Conservation (phyloP, 2,888 invertebrate species). For the Cephus pygmeus region DNA sequence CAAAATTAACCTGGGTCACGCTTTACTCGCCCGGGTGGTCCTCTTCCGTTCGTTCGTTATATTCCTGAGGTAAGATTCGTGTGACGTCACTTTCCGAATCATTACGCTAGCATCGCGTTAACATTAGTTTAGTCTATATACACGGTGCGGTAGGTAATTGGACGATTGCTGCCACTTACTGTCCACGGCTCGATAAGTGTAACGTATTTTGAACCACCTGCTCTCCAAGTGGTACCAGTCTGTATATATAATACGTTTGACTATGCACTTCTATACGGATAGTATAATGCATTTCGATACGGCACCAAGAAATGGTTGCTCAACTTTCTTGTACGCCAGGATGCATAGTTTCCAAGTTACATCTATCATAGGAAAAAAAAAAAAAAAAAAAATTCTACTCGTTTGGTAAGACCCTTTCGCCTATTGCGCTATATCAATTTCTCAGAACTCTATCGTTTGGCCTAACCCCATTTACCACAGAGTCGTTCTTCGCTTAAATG, state of each 20-base stretch:
- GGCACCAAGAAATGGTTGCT: background rate
- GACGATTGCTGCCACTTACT: background rate
- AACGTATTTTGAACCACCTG: background rate
- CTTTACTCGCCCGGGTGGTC: background rate
- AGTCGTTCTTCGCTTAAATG: background rate
- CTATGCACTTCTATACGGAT: background rate
- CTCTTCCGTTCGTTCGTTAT: background rate
- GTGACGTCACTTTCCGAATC: background rate
- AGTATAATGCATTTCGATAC: background rate
- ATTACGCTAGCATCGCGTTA: background rate
- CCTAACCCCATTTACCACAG: background rate
- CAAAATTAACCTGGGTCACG: background rate
- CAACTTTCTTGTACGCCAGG: background rate
- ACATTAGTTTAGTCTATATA: background rate
- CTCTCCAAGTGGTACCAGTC: background rate
- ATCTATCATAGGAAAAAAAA: background rate
- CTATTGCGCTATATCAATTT: background rate
- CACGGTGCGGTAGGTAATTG: background rate
- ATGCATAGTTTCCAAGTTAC: background rate
- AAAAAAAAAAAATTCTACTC: background rate
- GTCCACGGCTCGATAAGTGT: background rate
- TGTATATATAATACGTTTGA: background rate
- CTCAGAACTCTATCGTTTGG: background rate
- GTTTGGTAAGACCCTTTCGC: background rate
- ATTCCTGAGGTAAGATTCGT: background rate